These are phyloP conservation scores for Pelosia muscerda DNA, from an alignment of 2,888 invertebrate species.

Conservation along the genomic window DNA sequence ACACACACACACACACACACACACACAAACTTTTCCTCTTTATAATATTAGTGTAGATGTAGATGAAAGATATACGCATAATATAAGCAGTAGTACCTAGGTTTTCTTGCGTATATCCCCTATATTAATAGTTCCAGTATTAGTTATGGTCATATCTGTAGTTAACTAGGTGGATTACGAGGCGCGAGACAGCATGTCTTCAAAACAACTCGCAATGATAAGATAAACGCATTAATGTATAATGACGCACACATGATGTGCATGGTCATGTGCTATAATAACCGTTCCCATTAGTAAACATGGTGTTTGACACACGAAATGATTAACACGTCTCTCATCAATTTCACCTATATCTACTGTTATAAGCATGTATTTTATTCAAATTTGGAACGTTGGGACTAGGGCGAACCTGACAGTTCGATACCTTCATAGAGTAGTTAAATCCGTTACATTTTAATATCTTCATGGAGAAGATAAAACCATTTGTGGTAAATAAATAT, in stretches of 20 bases:
- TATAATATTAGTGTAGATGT: no score
- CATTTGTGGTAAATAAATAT: no score
- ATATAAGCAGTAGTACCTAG: no score
- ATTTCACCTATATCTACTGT: background rate
- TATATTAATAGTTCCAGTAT: no score
- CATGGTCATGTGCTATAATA: background rate
- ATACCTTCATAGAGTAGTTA: background rate
- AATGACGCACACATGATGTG: background rate
- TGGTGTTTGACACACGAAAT: background rate
- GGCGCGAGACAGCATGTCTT: background rate
- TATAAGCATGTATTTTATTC: background rate
- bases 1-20: no score
- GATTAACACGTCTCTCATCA: background rate
- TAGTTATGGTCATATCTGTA: no score
- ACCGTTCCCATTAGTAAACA: background rate
- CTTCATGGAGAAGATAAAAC: no score
- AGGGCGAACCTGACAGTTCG: background rate
- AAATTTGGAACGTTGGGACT: background rate
- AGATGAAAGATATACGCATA: no score
- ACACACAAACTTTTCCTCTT: no score
- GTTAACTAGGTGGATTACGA: background rate
- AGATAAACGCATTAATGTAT: background rate
- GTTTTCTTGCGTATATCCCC: no score
- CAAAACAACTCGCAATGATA: background rate
- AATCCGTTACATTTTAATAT: background rate